Base-by-base conservation (phyloP, 1,140 invertebrate genomes). In the Lysiphlebus fabarum region DNA sequence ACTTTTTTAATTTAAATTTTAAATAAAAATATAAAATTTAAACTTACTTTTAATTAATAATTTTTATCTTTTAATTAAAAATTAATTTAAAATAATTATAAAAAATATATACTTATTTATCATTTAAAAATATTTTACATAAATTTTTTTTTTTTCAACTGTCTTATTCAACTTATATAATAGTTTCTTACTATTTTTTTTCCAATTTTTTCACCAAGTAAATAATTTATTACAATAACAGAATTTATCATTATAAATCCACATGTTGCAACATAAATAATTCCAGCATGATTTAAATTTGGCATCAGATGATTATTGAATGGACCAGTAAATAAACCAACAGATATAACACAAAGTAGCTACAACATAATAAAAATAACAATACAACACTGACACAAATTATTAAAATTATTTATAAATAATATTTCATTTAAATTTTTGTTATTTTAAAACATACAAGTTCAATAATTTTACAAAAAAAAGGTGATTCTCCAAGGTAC, bases 401-500 rank as follows among this genome's bases (percentile, higher is more conserved):
- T 26, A 26, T 26, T 56, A 14, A 44, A 43, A 17, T 44, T 44
- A 36, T 7, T 44, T 44, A 36, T 7, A 41, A 53, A 26, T 6
- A 40, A 47, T n/a, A 33, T 26, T 26, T 26, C 17, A 2, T 26
- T 26, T 17, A n/a, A n/a, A n/a, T 17, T 26, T 26, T 26, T 26
- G 17, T 26, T 26, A 4, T 26, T 26, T 26, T 26, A 3, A 14
- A 41, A 61, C 62, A 65, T 63, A 70, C 68, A 17, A 70, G 44
- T 63, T 70, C 65, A 43, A 68, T 61, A 44, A 70, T 64, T 63
- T 70, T 70, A 51, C 68, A 70, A 50, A 67, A 68, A 49, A 68
- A 68, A 1, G 68, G 64, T 0, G 59, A 47, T 33, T 70, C 65
- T 38, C 62, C 67, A 1, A 67, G 37, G 57, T 62, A 45, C 45